These are phyloP conservation scores for Poeciliopsis turrubarensis DNA, from an alignment of 2,113 vertebrate species.

Conservation along the genomic window DNA sequence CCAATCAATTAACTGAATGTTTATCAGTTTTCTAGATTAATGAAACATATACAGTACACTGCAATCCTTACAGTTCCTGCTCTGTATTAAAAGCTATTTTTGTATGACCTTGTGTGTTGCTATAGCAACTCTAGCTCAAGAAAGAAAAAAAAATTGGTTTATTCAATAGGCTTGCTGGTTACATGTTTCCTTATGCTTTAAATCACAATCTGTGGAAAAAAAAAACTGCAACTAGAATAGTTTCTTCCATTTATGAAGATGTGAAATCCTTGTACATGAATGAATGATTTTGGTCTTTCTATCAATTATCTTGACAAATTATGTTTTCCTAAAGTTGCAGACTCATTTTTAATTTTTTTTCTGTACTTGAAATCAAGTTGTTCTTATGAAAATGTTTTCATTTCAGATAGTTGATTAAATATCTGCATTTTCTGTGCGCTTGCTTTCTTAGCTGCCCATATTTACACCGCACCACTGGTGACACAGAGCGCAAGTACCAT, in stretches of 20 bases:
- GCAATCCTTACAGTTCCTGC: constrained; percentile 35
- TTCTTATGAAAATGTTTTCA: not conserved
- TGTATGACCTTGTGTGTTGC: constrained; percentile 75
- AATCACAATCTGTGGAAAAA: constrained; percentile 2
- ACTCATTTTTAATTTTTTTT: not conserved
- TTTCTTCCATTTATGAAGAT: not conserved
- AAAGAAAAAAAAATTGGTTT: constrained; percentile 50
- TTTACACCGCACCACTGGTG: constrained; percentile 92
- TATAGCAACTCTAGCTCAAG: constrained; percentile 79
- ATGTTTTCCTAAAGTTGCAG: not conserved
- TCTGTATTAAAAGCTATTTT: constrained; percentile 71
- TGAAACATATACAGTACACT: constrained; percentile 36
- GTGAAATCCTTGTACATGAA: not conserved
- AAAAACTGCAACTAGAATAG: not conserved
- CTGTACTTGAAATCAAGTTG: not conserved
- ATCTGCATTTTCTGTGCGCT: not conserved
- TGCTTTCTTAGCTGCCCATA: constrained; percentile 85
- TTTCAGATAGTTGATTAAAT: not conserved
- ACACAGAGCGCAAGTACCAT: constrained; percentile 95
- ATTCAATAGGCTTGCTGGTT: constrained; percentile 62
- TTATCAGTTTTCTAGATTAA: constrained; percentile 25
- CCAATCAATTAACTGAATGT: constrained; percentile 6
- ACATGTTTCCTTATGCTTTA: constrained; percentile 30
- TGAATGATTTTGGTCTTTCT: not conserved
- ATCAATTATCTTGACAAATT: not conserved